Percentiles rank a stretch among this genome's conserved stretches.
These are phyloP conservation scores for Ostrea edulis DNA, from an alignment of 1,140 invertebrate genomes.

Conservation along the genomic window DNA sequence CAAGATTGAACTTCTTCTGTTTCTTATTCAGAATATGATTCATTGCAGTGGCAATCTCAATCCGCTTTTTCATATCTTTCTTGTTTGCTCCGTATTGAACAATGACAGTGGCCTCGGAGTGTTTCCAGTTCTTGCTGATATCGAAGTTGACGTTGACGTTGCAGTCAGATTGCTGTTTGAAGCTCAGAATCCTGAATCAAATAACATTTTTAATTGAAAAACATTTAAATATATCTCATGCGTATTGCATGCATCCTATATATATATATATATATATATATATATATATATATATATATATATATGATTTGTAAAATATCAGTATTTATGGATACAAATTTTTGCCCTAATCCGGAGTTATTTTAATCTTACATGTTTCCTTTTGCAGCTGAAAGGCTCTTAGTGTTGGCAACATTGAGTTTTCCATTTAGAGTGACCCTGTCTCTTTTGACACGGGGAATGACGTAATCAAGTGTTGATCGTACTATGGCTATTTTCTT, in stretches of 20 bases:
- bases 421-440: conserved; percentile 53
- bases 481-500: conserved; percentile 21
- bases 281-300: too few relatives aligned
- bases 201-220: background rate
- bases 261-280: too few relatives aligned
- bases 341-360: too few relatives aligned
- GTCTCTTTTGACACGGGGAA: conserved; percentile 51
- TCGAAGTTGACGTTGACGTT: conserved; percentile 48
- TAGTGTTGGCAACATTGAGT: conserved; percentile 43
- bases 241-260: background rate
- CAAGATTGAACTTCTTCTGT: conserved; percentile 34
- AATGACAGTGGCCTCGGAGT: conserved; percentile 50
- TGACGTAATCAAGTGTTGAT: conserved; percentile 47
- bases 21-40: conserved; percentile 24
- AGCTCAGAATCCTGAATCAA: conserved; percentile 46
- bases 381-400: conserved; percentile 43
- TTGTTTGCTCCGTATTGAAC: conserved; percentile 57
- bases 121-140: conserved; percentile 53
- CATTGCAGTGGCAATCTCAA: conserved; percentile 29
- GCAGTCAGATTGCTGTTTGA: conserved; percentile 44
- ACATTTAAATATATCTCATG: background rate
- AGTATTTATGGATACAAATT: too few relatives aligned
- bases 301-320: too few relatives aligned
- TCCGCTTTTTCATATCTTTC: conserved; percentile 51
- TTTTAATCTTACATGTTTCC: conserved; percentile 45